Percentiles rank a stretch among this genome's conserved stretches.
Evolutionary conservation across 2,888 invertebrate genomes (phyloP).

Genomic region (Drosophila macrospina): DNA sequence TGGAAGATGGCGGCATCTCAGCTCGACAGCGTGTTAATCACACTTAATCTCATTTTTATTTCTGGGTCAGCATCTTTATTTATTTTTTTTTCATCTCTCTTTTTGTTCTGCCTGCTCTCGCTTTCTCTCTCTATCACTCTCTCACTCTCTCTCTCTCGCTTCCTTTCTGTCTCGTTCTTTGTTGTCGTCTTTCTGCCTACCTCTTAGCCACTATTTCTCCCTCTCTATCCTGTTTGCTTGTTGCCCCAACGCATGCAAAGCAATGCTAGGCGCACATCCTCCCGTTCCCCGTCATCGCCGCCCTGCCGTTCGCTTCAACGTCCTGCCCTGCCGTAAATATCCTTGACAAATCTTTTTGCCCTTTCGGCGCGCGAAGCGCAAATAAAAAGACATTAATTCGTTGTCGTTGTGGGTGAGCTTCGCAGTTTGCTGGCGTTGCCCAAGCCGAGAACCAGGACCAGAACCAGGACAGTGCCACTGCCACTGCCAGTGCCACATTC

Average conservation of each 20-base stretch:
- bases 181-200: conserved; percentile 1
- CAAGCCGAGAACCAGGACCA: background rate
- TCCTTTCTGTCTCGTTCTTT: conserved; percentile 4
- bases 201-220: conserved; percentile 5
- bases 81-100: conserved; percentile 42
- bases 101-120: conserved; percentile 22
- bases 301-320: background rate
- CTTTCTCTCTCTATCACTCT: background rate
- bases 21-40: conserved; percentile 78
- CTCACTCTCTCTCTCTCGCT: background rate
- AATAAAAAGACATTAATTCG: conserved; percentile 80
- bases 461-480: background rate
- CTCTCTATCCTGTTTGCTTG: conserved; percentile 11
- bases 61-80: conserved; percentile 82
- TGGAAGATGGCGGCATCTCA: conserved; percentile 61
- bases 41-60: conserved; percentile 82
- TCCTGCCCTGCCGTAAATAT: conserved; percentile 65
- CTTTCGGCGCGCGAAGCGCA: conserved; percentile 74
- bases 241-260: conserved; percentile 23
- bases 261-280: conserved; percentile 11
- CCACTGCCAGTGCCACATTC: conserved; percentile 21
- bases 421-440: conserved; percentile 5
- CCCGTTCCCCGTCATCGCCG: no score
- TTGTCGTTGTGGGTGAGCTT: conserved; percentile 63
- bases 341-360: conserved; percentile 80